Evolutionary conservation across 2,888 invertebrate genomes (phyloP).

Genomic region (Melinaea marsaeus): DNA sequence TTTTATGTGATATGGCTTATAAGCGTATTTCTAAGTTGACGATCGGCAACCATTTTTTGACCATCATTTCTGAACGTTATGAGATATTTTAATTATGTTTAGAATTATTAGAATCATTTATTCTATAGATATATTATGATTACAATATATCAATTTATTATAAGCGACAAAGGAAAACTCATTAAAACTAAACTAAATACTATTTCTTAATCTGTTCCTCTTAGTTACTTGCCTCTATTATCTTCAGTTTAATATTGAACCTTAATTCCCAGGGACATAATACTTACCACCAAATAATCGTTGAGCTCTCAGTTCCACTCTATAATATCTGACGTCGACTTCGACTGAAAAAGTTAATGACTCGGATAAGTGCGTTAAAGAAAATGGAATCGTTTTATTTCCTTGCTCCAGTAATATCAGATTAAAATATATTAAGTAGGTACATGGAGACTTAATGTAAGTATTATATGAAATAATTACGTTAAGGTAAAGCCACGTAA

Average conservation of each 20-base stretch:
- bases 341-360: slow-evolving; percentile 30
- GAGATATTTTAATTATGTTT: too few relatives aligned
- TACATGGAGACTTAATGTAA: not conserved
- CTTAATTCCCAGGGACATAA: slow-evolving; percentile 34
- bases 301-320: slow-evolving; percentile 35
- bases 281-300: slow-evolving; percentile 44
- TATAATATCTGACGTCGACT: slow-evolving; percentile 43
- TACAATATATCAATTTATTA: slow-evolving; percentile 14
- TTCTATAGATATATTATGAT: too few relatives aligned
- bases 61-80: too few relatives aligned
- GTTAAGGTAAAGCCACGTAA: too few relatives aligned
- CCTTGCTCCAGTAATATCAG: slow-evolving; percentile 12
- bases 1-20: too few relatives aligned
- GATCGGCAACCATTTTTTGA: too few relatives aligned
- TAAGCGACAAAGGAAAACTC: slow-evolving; percentile 3
- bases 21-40: too few relatives aligned
- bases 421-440: slow-evolving; percentile 6
- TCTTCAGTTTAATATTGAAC: slow-evolving; percentile 25
- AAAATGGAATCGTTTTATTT: slow-evolving; percentile 26
- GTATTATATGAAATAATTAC: not conserved
- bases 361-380: slow-evolving; percentile 28
- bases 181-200: slow-evolving; percentile 1
- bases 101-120: too few relatives aligned
- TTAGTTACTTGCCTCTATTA: slow-evolving; percentile 15
- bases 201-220: slow-evolving; percentile 14